Evolutionary conservation across 2,113 vertebrate genomes (phyloP).

Genomic region (Callithrix jacchus): DNA sequence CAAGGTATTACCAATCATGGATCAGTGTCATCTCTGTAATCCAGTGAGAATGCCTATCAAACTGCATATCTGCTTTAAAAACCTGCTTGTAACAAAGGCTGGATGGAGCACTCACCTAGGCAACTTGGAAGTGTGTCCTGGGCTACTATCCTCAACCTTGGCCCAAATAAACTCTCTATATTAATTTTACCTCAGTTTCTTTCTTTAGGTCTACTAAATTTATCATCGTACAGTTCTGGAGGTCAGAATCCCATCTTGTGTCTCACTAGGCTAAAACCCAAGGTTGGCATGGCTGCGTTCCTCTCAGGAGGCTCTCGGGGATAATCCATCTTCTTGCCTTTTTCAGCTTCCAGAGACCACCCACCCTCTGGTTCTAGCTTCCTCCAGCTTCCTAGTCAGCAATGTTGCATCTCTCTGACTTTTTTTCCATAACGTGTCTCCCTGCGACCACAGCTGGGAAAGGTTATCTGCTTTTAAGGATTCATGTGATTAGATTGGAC

Average conservation of each 20-base stretch:
- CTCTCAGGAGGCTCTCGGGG: background rate
- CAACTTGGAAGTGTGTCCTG: background rate
- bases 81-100: background rate
- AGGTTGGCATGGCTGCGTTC: fast-evolving
- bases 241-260: background rate
- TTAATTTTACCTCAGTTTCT: background rate
- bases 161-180: background rate
- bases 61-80: background rate
- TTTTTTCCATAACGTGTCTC: background rate
- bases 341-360: background rate
- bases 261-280: background rate
- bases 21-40: background rate
- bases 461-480: background rate
- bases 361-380: fast-evolving
- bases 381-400: background rate
- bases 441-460: background rate
- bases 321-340: background rate
- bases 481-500: background rate
- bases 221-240: background rate
- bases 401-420: fast-evolving
- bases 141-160: background rate
- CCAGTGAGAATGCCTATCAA: background rate
- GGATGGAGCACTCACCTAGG: background rate
- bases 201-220: background rate
- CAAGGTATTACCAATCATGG: background rate